A percentile compares a stretch with the other conserved stretches of the same genome.
Evolutionary conservation across 1,140 invertebrate genomes (phyloP).

Genomic region (Calliphora vicina): DNA sequence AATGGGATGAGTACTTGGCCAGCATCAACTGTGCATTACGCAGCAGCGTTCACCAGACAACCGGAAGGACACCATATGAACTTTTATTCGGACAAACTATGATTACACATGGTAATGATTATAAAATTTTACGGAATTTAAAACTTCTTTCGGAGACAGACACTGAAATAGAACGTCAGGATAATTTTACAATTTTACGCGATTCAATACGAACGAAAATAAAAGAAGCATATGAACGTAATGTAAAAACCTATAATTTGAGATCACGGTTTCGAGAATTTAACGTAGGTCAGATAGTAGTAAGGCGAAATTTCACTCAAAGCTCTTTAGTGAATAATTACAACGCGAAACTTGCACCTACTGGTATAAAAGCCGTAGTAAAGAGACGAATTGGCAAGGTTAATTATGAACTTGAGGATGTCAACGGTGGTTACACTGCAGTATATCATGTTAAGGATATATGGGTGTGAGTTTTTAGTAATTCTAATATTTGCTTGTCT

Average conservation of each 20-base stretch:
- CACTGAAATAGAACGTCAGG: not conserved
- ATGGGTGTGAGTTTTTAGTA: no score
- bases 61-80: not conserved
- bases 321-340: not conserved
- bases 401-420: no score
- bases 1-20: not conserved
- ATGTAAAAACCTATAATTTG: not conserved
- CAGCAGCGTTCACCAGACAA: no score
- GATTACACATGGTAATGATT: not conserved
- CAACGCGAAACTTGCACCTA: no score
- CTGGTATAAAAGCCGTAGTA: no score
- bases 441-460: no score
- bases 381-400: no score
- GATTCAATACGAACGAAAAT: not conserved
- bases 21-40: not conserved
- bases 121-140: slow-evolving; percentile 8
- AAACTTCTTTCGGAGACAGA: not conserved
- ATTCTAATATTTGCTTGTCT: no score
- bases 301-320: slow-evolving; percentile 2
- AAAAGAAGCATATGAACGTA: not conserved
- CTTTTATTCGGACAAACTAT: not conserved
- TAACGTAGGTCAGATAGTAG: not conserved
- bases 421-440: no score
- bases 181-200: not conserved
- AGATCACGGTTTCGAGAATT: not conserved